Base-by-base conservation (phyloP, 2,888 invertebrate genomes). In the Euplexia lucipara region DNA sequence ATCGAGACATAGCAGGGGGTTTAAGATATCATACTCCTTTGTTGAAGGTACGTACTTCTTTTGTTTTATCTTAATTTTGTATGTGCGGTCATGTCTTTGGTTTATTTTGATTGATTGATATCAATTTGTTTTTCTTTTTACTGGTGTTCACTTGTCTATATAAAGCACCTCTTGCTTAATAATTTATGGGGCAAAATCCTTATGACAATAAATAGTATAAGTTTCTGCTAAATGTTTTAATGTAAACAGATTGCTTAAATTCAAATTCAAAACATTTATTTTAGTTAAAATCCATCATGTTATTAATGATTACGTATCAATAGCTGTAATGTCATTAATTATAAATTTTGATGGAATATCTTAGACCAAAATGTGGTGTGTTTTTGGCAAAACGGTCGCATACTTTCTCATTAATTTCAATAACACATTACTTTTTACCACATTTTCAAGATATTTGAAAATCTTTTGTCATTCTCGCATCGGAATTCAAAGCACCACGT, bases 11-110 rank as follows among this genome's bases (percentile, higher is more conserved):
- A 97, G 97, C 79, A 96, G 97, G 81, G 99, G 99, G 56, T 99
- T 99, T 94, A 97, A 97, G 88, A 98, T 98, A 75, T 97, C 97
- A 64, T 99, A 98, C 92, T 96, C 96, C 85, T 99, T 99, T 95
- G 97, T 98, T 64, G 98, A 98, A 96, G 98, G 99, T 99, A 95
- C 96, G 96, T 95, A 48, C 58, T 54, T 59, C 45, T 35, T 64
- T 57, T 68, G 52, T 62, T 63, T 75, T 64, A 75, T 81, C 76
- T 73, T 70, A 76, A 76, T 81, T 63, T 70, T 32, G 61, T 78
- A 75, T 78, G 69, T 75, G 60, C 52, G 59, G 73, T 74, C 71
- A 79, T 70, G 78, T 59, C 62, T 70, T 68, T 51, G 53, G 39
- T 77, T 71, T 66, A 72, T 74, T 75, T 48, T 34, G 64, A 72